phyloP scores from a whole-genome alignment of 2,113 vertebrate genomes.

The Petroica traversi region DNA sequence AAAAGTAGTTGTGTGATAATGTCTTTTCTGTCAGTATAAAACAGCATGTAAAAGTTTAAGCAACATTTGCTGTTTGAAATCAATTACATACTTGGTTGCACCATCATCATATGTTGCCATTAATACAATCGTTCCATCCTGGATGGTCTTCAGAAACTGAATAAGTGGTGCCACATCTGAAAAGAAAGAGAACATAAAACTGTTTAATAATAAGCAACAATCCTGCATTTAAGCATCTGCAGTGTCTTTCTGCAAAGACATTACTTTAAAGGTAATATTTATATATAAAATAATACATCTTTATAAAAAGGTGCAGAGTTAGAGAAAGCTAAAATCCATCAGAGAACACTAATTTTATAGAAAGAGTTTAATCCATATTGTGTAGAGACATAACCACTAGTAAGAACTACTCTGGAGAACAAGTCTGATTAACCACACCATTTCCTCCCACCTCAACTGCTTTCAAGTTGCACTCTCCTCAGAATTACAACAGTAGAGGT shows the following conservation, averaged over 20 bases:
- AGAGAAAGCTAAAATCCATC: background rate
- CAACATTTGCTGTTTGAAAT: background rate
- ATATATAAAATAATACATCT: too few species aligned
- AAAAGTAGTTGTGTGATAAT: background rate
- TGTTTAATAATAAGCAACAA: background rate
- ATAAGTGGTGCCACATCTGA: slow-evolving; percentile 87
- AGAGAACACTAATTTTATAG: background rate
- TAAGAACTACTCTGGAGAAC: background rate
- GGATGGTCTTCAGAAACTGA: slow-evolving; percentile 87
- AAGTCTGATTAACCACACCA: background rate
- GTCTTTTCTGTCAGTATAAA: background rate
- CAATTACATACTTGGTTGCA: slow-evolving; percentile 86
- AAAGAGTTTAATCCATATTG: background rate
- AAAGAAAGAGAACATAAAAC: background rate
- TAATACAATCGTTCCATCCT: slow-evolving; percentile 89
- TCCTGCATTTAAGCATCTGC: background rate
- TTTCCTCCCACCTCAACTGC: background rate
- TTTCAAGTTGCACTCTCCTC: background rate
- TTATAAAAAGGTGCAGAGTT: background rate
- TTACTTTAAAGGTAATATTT: background rate
- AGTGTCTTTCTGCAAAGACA: background rate
- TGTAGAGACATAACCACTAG: background rate
- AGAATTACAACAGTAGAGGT: background rate
- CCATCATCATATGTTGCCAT: slow-evolving; percentile 95
- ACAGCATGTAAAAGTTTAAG: background rate